A percentile compares a stretch with the other conserved stretches of the same genome.
phyloP scores from a whole-genome alignment of 1,140 invertebrate genomes.

The Drosophila insularis region DNA sequence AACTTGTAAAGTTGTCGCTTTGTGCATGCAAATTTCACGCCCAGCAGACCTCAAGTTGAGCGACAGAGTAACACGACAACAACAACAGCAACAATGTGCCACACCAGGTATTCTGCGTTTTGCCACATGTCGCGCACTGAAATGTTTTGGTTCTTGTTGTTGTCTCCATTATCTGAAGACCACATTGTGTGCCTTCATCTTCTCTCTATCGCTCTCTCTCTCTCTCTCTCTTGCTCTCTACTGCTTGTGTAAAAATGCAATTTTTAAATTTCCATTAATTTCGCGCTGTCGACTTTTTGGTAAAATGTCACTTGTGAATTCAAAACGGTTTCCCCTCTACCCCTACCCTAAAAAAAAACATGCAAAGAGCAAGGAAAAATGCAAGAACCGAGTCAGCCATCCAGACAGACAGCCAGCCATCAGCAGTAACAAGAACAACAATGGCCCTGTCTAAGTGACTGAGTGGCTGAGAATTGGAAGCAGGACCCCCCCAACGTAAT shows the following conservation, averaged over 20 bases:
- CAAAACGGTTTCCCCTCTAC: slow-evolving; percentile 35
- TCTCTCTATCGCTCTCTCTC: neutral
- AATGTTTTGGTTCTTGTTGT: slow-evolving; percentile 33
- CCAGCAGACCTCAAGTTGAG: neutral
- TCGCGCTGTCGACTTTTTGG: slow-evolving; percentile 68
- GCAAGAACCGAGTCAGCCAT: neutral
- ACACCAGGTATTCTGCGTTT: slow-evolving; percentile 1
- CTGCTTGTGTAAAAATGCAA: slow-evolving; percentile 55
- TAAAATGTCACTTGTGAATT: slow-evolving; percentile 66
- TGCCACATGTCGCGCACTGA: slow-evolving; percentile 2
- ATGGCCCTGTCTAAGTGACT: slow-evolving; percentile 37
- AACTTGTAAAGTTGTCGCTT: slow-evolving; percentile 1
- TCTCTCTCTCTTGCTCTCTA: neutral
- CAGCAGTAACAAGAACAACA: slow-evolving; percentile 6
- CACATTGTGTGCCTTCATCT: slow-evolving; percentile 29
- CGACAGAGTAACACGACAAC: slow-evolving; percentile 12
- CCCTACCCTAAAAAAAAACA: slow-evolving; percentile 13
- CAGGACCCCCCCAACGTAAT: slow-evolving; percentile 12
- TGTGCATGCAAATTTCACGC: slow-evolving; percentile 10
- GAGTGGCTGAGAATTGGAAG: slow-evolving; percentile 18
- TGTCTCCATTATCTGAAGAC: slow-evolving; percentile 54
- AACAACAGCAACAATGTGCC: neutral
- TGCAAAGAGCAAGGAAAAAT: neutral
- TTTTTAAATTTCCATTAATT: slow-evolving; percentile 77
- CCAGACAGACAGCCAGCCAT: neutral